Percentiles rank a stretch among this genome's conserved stretches.
These are phyloP conservation scores for Tragelaphus scriptus DNA, from an alignment of 2,113 vertebrate genomes.

Conservation along the genomic window DNA sequence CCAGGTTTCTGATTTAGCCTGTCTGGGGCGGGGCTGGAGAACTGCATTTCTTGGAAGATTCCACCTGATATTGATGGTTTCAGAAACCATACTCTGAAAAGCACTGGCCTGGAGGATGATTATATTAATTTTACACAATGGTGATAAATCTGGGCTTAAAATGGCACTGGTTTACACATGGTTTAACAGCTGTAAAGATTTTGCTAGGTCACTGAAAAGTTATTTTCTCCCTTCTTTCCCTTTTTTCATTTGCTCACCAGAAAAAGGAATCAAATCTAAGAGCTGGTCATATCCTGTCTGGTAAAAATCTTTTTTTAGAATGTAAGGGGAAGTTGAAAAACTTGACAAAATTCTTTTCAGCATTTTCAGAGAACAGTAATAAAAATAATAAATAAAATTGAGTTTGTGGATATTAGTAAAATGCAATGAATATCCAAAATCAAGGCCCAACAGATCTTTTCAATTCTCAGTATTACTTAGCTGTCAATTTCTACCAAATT, in stretches of 20 bases:
- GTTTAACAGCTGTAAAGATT: background rate
- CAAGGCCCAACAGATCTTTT: background rate
- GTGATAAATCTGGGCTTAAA: conserved; percentile 7
- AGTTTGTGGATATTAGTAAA: background rate
- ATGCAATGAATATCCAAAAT: background rate
- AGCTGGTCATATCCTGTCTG: background rate
- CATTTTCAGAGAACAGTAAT: conserved; percentile 36
- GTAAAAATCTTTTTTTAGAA: conserved; percentile 29
- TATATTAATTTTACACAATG: background rate
- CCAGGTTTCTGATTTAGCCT: background rate
- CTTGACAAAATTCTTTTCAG: conserved; percentile 16
- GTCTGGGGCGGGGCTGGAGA: background rate
- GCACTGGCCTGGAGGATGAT: background rate
- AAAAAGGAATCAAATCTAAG: conserved; percentile 37
- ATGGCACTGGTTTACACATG: background rate
- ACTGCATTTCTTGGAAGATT: background rate
- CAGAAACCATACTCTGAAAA: background rate
- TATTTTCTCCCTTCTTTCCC: background rate
- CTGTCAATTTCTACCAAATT: background rate
- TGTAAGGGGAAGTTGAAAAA: conserved; percentile 23
- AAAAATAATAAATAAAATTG: conserved; percentile 2
- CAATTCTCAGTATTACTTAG: conserved; percentile 1
- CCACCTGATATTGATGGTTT: background rate
- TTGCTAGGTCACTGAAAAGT: conserved; percentile 5
- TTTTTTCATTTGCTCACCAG: background rate